A percentile compares a stretch with the other conserved stretches of the same genome.
Conservation (phyloP, 2,888 invertebrate species). For the Taenaris catops region DNA sequence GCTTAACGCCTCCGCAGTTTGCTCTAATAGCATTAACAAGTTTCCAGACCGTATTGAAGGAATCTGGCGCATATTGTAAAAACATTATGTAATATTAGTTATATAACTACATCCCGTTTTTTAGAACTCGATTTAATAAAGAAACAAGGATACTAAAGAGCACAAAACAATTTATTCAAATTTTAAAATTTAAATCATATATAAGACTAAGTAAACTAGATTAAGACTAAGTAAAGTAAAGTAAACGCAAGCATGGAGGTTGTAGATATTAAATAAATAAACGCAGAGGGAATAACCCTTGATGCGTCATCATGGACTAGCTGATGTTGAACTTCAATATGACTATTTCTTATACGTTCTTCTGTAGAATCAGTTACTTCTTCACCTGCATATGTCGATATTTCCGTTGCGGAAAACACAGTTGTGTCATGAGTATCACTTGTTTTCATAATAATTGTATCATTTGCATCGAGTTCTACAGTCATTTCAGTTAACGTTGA, state of each 20-base stretch:
- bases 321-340: slow-evolving; percentile 25
- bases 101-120: too few relatives aligned
- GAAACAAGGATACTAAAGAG: not conserved
- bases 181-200: not conserved
- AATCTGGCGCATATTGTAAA: slow-evolving; percentile 59
- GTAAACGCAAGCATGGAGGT: slow-evolving; percentile 4
- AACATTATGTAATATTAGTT: too few relatives aligned
- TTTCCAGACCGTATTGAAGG: slow-evolving; percentile 73
- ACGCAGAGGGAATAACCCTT: slow-evolving; percentile 2
- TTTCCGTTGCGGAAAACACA: slow-evolving; percentile 7
- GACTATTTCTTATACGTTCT: slow-evolving; percentile 15
- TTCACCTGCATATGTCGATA: slow-evolving; percentile 9
- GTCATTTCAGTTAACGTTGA: slow-evolving; percentile 10
- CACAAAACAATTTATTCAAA: not conserved
- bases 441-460: slow-evolving; percentile 9
- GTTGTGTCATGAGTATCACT: slow-evolving; percentile 1
- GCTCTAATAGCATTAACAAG: slow-evolving; percentile 74
- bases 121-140: not conserved
- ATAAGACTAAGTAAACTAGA: not conserved
- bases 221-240: slow-evolving; percentile 5
- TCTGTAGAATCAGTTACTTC: slow-evolving; percentile 9
- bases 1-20: slow-evolving; percentile 68
- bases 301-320: slow-evolving; percentile 16
- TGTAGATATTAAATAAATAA: slow-evolving; percentile 10
- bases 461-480: slow-evolving; percentile 5